Conservation (phyloP, 2,113 vertebrate species). For the Pandion haliaetus region DNA sequence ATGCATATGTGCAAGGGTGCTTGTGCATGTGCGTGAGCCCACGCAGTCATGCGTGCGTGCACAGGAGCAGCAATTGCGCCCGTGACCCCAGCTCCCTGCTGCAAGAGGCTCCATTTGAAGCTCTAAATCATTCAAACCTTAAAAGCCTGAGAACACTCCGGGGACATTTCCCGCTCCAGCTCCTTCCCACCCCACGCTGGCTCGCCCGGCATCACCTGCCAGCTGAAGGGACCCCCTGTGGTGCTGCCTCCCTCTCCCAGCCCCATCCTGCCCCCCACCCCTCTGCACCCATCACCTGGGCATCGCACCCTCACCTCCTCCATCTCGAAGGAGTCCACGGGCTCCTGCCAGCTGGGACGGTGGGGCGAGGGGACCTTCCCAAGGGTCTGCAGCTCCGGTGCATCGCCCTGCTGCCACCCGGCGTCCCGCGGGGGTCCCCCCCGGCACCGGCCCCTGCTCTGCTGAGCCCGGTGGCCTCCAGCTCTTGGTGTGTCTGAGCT, state of each 20-base stretch:
- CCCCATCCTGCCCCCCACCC: background rate
- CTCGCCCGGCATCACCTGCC: background rate
- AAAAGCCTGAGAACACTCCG: background rate
- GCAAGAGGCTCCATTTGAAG: background rate
- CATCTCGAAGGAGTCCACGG: conserved; percentile 72
- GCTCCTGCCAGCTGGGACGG: background rate
- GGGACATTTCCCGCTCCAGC: background rate
- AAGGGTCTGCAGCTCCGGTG: conserved; percentile 4
- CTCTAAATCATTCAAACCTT: background rate
- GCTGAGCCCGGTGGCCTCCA: background rate
- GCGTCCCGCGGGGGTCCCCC: background rate
- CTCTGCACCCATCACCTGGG: background rate
- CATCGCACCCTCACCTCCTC: conserved; percentile 72
- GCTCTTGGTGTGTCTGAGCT: background rate
- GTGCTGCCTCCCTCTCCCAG: background rate
- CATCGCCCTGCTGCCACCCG: background rate
- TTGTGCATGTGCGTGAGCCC: background rate
- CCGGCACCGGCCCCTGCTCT: background rate
- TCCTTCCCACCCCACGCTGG: background rate
- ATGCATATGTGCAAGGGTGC: background rate
- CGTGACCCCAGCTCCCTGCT: background rate
- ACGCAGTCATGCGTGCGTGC: too few species aligned
- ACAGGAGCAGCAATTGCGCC: too few species aligned
- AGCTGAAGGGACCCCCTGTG: background rate
- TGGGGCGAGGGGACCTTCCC: background rate